A percentile compares a stretch with the other conserved stretches of the same genome.
Evolutionary conservation across 64 coral and sea anemone genomes (phyloP).

Genomic region (Exaiptasia diaphana): DNA sequence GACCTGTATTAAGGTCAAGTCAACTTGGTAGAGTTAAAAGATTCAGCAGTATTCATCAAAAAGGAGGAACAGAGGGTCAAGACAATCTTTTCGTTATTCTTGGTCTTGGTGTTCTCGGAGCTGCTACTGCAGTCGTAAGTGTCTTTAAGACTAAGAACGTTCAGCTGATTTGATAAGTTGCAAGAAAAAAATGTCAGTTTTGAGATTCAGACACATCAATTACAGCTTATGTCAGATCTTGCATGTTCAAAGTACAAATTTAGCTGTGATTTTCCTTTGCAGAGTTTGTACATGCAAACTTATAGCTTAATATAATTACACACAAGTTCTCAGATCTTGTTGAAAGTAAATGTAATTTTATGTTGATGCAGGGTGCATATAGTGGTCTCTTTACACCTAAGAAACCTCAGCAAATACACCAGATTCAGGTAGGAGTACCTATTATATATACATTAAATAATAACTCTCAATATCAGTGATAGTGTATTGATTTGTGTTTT

Average conservation of each 20-base stretch:
- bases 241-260: too few species aligned
- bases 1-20: not conserved
- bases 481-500: not conserved
- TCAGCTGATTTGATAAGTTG: too few species aligned
- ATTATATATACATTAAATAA: not conserved
- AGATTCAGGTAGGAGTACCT: too few species aligned
- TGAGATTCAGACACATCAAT: too few species aligned
- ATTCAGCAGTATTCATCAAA: conserved; percentile 26
- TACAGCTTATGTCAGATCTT: not conserved
- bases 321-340: too few species aligned
- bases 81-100: conserved; percentile 56
- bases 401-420: not conserved
- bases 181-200: too few species aligned
- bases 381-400: not conserved
- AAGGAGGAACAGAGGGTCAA: not conserved
- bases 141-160: not conserved
- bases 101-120: conserved; percentile 66
- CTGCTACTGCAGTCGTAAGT: conserved; percentile 25
- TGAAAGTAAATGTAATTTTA: too few species aligned
- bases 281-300: too few species aligned
- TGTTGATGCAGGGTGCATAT: not conserved
- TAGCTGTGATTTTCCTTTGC: too few species aligned
- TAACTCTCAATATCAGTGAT: not conserved
- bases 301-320: too few species aligned
- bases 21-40: not conserved